Conservation (phyloP, 2,888 invertebrate species). For the Calameuta pallipes region DNA sequence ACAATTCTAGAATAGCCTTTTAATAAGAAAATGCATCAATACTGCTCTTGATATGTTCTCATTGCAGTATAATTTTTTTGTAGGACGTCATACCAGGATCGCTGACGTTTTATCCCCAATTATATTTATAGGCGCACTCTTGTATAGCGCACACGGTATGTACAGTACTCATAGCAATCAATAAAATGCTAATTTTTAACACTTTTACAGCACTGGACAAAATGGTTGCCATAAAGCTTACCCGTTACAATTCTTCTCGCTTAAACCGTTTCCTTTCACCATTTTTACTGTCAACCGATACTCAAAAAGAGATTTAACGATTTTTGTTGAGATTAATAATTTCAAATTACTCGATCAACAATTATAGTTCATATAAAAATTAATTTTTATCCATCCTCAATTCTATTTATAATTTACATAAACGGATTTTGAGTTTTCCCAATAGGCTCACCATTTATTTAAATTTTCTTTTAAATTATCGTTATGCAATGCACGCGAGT, state of each 20-base stretch:
- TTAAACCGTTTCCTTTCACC: background rate
- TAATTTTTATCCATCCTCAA: background rate
- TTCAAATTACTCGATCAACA: background rate
- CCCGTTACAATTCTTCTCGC: background rate
- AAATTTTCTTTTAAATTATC: background rate
- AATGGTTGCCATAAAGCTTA: conserved; percentile 39
- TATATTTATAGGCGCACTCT: conserved; percentile 48
- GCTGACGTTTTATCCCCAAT: conserved; percentile 34
- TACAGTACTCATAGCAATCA: conserved; percentile 57
- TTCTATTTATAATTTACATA: background rate
- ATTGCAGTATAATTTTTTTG: background rate
- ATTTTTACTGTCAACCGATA: background rate
- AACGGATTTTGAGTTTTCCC: background rate
- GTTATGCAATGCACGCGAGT: background rate
- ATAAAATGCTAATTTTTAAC: conserved; percentile 66
- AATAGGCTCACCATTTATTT: background rate
- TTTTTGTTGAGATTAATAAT: background rate
- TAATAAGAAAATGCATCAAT: background rate
- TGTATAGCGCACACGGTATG: conserved; percentile 39
- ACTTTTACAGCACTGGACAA: conserved; percentile 49
- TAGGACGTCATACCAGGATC: conserved; percentile 4
- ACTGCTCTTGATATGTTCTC: background rate
- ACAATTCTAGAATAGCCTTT: background rate
- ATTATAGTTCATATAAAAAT: background rate
- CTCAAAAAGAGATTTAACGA: background rate